Base-by-base conservation (phyloP, 1,140 invertebrate genomes). In the Caerostris extrusa region DNA sequence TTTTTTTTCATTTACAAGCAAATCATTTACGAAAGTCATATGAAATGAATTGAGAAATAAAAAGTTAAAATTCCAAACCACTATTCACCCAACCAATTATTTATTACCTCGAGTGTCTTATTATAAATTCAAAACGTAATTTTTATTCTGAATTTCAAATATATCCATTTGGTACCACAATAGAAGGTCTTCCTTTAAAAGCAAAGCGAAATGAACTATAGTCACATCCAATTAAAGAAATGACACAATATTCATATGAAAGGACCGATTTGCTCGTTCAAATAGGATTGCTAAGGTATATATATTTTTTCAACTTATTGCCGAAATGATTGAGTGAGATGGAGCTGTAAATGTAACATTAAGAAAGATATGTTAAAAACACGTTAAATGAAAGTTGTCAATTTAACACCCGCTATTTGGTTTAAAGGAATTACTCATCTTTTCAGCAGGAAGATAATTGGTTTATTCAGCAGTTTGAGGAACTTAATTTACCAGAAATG, bases 321-420 rank as follows among this genome's bases (percentile, higher is more conserved):
- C 34, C 5, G 58, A 56, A 34, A 92, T 87, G 91, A 93, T 93
- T 61, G 91, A 93, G 64, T 86, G 87, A 87, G 91, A 93, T 93
- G 91, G 67, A 93, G 91, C 5, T 69, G 91, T 85, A 85, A 92
- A 10, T n/a, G 53, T 12, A 57, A 55, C 81, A 85, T 85, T 85
- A 92, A 56, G 91, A 60, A 67, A 86, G 56, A 91, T 50, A 3
- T 12, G 50, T n/a, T 7, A 91, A 91, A 57, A 57, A 55, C 19
- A 86, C 17, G 34, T 10, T 17, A 61, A 91, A 92, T 92, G 81
- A 58, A 82, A 82, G 50, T 69, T 92, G 91, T 67, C 91, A 92
- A 81, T 56, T 85, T 67, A 85, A 92, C 82, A 81, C 82, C 82
- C 82, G 57, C 77, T 85, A 55, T 53, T 67, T 55, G 58, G n/a